phyloP scores from a whole-genome alignment of 2,888 invertebrate species.

The Brenthis ino region DNA sequence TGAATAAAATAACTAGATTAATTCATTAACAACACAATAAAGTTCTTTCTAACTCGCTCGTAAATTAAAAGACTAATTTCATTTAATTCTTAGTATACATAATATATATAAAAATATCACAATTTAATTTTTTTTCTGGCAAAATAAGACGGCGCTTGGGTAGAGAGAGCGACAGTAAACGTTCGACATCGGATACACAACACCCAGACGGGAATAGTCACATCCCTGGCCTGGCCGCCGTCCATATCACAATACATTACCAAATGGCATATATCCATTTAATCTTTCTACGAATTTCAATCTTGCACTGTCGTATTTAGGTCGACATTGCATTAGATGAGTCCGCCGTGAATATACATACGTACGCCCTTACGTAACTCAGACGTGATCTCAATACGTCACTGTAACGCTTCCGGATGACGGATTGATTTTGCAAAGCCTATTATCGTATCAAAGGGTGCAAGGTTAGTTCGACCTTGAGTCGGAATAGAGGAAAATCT shows the following conservation, averaged over 20 bases:
- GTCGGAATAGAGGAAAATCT: neutral
- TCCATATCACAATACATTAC: constrained; percentile 61
- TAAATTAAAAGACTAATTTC: too few relatives aligned
- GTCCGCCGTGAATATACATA: constrained; percentile 58
- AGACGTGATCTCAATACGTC: constrained; percentile 79
- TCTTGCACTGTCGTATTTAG: constrained; percentile 59
- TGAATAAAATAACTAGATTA: too few relatives aligned
- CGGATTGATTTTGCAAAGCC: constrained; percentile 57
- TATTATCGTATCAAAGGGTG: constrained; percentile 50
- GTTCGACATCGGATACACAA: constrained; percentile 66
- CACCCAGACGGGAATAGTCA: constrained; percentile 80
- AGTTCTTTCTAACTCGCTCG: too few relatives aligned
- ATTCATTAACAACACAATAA: too few relatives aligned
- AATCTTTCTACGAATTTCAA: constrained; percentile 56
- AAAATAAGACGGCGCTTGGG: constrained; percentile 26
- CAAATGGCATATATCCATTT: constrained; percentile 58
- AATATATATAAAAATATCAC: neutral
- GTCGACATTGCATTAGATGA: constrained; percentile 51
- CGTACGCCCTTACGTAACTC: constrained; percentile 75
- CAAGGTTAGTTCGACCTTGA: constrained; percentile 58
- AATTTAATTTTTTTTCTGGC: neutral
- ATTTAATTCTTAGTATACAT: too few relatives aligned
- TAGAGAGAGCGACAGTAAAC: constrained; percentile 37
- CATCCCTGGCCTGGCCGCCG: constrained; percentile 79
- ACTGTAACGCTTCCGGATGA: constrained; percentile 72